These are phyloP conservation scores for Unio delphinus DNA, from an alignment of 2,888 invertebrate genomes.

Conservation along the genomic window DNA sequence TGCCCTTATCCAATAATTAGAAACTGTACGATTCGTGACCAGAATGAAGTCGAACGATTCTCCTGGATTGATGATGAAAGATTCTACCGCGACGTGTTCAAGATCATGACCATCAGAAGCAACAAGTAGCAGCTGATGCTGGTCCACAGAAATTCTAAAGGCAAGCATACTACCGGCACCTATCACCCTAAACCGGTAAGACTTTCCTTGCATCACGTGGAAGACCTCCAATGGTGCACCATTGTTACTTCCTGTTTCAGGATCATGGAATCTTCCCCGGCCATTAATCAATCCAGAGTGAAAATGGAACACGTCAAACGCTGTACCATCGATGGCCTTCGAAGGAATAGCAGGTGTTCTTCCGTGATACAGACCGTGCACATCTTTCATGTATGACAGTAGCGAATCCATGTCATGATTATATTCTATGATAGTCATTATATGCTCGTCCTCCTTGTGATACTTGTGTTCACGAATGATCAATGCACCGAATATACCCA, in stretches of 20 bases:
- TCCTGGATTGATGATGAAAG: conserved; percentile 28
- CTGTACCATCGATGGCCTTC: not conserved
- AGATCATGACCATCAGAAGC: conserved; percentile 37
- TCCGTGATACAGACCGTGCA: conserved; percentile 1
- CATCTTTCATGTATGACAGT: not conserved
- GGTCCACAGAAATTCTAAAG: conserved; percentile 30
- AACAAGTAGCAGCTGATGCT: conserved; percentile 30
- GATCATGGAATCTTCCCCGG: conserved; percentile 23
- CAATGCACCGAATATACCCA: conserved; percentile 52
- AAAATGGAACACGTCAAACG: conserved; percentile 11
- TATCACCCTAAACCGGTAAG: conserved; percentile 32
- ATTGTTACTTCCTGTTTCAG: conserved; percentile 10
- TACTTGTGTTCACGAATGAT: conserved; percentile 32
- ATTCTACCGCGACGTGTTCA: conserved; percentile 21
- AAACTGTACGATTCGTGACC: conserved; percentile 20
- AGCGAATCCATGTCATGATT: conserved; percentile 19
- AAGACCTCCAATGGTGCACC: conserved; percentile 22
- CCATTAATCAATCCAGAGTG: conserved; percentile 40
- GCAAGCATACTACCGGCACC: conserved; percentile 27
- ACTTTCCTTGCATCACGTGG: conserved; percentile 7
- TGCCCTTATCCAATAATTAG: conserved; percentile 41
- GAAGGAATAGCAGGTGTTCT: not conserved
- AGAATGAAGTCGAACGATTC: conserved; percentile 42
- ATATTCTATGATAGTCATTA: conserved; percentile 22
- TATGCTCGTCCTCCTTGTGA: not conserved